Percentiles rank a stretch among this genome's conserved stretches.
Conservation (phyloP, 2,888 invertebrate genomes). For the Drosophila prolongata region DNA sequence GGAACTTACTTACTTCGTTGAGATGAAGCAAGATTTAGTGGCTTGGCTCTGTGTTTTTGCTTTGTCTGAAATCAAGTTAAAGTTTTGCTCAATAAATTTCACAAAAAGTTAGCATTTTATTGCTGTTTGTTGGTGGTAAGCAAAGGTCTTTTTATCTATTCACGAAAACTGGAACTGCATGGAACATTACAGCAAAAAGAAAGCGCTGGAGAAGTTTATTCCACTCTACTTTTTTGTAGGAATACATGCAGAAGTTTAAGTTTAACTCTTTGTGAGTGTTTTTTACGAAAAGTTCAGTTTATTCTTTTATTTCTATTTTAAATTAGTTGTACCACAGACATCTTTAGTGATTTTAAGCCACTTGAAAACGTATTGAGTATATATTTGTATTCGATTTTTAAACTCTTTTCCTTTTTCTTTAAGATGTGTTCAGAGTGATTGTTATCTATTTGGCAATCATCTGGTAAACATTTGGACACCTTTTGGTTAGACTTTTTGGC, state of each 20-base stretch:
- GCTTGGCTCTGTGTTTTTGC: constrained; percentile 19
- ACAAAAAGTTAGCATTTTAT: constrained; percentile 49
- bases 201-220: constrained; percentile 1
- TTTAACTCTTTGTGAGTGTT: neutral
- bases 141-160: constrained; percentile 44
- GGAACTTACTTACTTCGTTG: constrained; percentile 13
- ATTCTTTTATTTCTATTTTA: too few species aligned
- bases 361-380: too few species aligned
- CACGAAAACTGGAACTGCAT: constrained; percentile 23
- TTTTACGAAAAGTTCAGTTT: neutral
- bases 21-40: neutral
- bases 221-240: neutral
- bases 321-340: too few species aligned
- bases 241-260: neutral
- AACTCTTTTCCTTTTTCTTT: neutral
- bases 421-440: neutral
- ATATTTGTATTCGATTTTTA: too few species aligned
- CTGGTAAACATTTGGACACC: constrained; percentile 8
- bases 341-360: too few species aligned
- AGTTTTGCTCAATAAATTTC: constrained; percentile 48
- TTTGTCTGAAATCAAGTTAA: constrained; percentile 39
- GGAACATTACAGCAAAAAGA: constrained; percentile 1
- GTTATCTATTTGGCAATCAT: constrained; percentile 10
- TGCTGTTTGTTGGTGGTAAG: constrained; percentile 32
- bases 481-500: constrained; percentile 10